phyloP scores from a whole-genome alignment of 1,140 invertebrate genomes.

The Megalonaias nervosa region DNA sequence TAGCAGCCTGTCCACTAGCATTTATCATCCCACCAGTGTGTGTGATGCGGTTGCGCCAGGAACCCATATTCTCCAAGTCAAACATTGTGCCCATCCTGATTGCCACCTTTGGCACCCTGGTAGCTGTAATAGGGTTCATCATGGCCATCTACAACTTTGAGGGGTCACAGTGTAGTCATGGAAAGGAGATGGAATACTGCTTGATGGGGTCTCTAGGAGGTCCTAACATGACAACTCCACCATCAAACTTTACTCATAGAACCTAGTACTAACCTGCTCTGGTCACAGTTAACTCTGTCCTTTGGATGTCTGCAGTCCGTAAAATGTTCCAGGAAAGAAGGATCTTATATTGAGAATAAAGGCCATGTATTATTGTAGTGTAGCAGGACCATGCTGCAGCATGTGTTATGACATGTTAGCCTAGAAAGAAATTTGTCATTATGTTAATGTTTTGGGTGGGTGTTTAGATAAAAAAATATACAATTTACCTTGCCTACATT shows the following conservation, averaged over 20 bases:
- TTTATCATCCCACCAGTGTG: constrained; percentile 88
- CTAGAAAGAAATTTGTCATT: too few relatives aligned
- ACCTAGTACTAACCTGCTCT: too few relatives aligned
- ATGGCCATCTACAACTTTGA: constrained; percentile 75
- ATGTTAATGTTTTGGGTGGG: too few relatives aligned
- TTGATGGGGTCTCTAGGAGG: background rate
- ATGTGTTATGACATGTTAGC: too few relatives aligned
- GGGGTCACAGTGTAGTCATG: constrained; percentile 77
- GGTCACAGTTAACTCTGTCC: too few relatives aligned
- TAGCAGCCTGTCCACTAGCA: constrained; percentile 88
- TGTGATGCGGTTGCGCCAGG: constrained; percentile 85
- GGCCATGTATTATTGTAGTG: too few relatives aligned
- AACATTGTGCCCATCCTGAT: constrained; percentile 83
- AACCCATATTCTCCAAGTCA: constrained; percentile 78
- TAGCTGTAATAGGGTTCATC: constrained; percentile 78
- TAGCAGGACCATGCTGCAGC: too few relatives aligned
- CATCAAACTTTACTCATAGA: background rate
- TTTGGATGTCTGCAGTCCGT: too few relatives aligned
- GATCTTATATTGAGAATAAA: too few relatives aligned
- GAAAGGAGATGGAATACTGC: constrained; percentile 78
- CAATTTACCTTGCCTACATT: too few relatives aligned
- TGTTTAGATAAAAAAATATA: too few relatives aligned
- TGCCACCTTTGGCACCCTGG: constrained; percentile 81
- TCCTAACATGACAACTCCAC: background rate
- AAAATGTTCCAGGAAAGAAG: too few relatives aligned